phyloP scores from a whole-genome alignment of 2,888 invertebrate genomes.

The Cotesia congregata region DNA sequence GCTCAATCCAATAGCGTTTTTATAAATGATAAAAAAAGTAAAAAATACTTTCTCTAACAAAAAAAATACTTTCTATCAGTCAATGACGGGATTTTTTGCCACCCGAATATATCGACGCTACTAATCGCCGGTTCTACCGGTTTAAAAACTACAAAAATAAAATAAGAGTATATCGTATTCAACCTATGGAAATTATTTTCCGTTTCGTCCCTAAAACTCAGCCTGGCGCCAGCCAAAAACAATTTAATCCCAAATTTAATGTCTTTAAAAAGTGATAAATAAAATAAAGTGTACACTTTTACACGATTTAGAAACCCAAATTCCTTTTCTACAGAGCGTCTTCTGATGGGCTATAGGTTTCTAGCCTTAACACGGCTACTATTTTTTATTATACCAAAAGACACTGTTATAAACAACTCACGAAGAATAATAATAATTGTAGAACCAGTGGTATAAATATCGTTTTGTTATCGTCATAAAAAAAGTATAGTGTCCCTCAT shows the following conservation, averaged over 20 bases:
- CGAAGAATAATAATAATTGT: too few relatives aligned
- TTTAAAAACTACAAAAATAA: background rate
- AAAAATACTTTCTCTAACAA: background rate
- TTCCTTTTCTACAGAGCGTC: background rate
- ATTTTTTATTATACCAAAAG: background rate
- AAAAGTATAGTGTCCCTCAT: background rate
- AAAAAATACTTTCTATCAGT: background rate
- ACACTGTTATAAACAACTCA: background rate
- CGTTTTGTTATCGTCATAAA: background rate
- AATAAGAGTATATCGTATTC: background rate
- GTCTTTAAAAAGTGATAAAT: background rate
- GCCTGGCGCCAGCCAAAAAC: background rate
- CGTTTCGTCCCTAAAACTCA: background rate
- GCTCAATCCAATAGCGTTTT: background rate
- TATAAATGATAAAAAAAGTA: background rate
- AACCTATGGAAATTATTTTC: background rate
- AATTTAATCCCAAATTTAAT: background rate
- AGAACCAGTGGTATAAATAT: background rate
- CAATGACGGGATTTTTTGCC: background rate
- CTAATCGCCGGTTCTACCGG: constrained; percentile 2
- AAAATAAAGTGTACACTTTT: background rate
- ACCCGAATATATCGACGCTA: background rate
- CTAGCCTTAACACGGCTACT: background rate
- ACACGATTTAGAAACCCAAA: background rate
- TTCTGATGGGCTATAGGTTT: too few relatives aligned